Evolutionary conservation across 2,797 vertebrate species (phyloP).

Genomic region (Hybognathus amarus): DNA sequence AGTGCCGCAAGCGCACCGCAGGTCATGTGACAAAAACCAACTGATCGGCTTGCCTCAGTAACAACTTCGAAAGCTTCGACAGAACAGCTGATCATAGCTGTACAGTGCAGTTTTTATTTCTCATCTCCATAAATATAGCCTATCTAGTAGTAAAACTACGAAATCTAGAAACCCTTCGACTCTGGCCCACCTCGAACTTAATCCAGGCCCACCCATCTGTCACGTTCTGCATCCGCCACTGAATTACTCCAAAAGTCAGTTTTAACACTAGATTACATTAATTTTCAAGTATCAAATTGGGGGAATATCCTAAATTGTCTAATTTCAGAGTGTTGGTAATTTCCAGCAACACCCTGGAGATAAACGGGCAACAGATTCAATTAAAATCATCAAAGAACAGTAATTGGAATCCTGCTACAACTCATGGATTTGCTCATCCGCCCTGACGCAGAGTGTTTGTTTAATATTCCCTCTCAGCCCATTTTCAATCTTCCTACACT

Average conservation of each 20-base stretch:
- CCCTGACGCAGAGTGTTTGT: not conserved
- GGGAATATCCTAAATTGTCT: constrained; percentile 9
- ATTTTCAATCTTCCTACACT: constrained; percentile 11
- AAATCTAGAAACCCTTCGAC: no score
- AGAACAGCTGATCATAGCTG: no score
- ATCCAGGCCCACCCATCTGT: no score
- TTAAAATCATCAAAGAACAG: constrained; percentile 12
- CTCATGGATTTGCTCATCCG: not conserved
- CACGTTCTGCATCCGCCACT: no score
- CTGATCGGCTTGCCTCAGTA: no score
- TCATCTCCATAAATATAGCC: no score
- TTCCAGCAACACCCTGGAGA: not conserved
- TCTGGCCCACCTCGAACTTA: no score
- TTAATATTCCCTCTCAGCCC: not conserved
- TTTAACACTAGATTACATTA: not conserved
- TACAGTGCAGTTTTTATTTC: no score
- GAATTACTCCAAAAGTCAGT: not conserved
- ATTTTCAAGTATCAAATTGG: not conserved
- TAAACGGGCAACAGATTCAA: not conserved
- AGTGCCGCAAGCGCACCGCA: no score
- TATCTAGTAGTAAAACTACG: no score
- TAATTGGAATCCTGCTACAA: constrained; percentile 1
- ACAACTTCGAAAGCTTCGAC: no score
- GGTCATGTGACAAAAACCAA: no score
- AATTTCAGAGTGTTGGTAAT: not conserved